phyloP scores from a whole-genome alignment of 2,113 vertebrate species.

The Ochotona princeps region DNA sequence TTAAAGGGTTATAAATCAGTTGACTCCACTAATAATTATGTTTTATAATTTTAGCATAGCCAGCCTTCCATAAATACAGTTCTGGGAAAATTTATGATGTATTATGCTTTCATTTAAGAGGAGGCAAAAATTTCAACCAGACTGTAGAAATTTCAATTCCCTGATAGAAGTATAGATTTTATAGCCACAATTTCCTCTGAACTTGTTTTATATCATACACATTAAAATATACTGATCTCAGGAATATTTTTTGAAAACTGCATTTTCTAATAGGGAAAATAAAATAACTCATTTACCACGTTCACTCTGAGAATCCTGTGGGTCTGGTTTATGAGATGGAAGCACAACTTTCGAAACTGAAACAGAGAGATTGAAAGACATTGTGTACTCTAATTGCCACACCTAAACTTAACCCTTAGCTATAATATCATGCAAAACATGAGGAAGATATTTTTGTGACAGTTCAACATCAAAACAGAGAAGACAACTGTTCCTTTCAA shows the following conservation, averaged over 20 bases:
- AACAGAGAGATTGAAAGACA: conserved; percentile 78
- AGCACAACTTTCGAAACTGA: conserved; percentile 80
- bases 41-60: conserved; percentile 19
- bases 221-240: conserved; percentile 28
- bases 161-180: not conserved
- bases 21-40: not conserved
- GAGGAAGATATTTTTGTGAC: not conserved
- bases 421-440: not conserved
- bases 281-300: conserved; percentile 84
- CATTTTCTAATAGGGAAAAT: conserved; percentile 39
- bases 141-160: not conserved
- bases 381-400: not conserved
- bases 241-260: conserved; percentile 34
- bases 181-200: not conserved
- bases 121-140: not conserved
- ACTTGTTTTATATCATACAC: not conserved
- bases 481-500: not conserved
- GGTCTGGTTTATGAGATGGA: conserved; percentile 76
- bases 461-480: not conserved
- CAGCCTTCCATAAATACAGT: not conserved
- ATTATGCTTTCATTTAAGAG: not conserved
- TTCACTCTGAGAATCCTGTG: conserved; percentile 69
- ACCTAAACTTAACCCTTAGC: not conserved
- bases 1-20: conserved; percentile 2
- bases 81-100: conserved; percentile 3